These are phyloP conservation scores for Hyperopisus bebe DNA, from an alignment of 2,113 vertebrate species.

Conservation along the genomic window DNA sequence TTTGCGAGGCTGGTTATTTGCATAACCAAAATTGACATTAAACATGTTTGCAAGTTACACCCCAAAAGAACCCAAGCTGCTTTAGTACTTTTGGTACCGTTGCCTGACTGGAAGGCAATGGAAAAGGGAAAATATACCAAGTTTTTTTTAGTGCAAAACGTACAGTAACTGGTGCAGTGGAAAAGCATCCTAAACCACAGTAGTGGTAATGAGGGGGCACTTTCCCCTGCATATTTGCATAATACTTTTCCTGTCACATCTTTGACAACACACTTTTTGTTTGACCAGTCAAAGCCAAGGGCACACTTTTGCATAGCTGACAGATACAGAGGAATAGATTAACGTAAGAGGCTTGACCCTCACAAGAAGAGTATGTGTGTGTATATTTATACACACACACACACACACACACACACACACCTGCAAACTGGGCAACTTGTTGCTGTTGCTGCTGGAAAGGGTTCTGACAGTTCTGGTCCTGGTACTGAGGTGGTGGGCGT, in stretches of 20 bases:
- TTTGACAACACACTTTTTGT: not conserved
- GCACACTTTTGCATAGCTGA: not conserved
- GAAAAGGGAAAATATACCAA: not conserved
- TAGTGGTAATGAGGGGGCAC: not conserved
- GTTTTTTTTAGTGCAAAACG: not conserved
- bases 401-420: slow-evolving; percentile 39
- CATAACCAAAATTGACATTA: not conserved
- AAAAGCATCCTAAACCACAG: not conserved
- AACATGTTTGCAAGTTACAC: not conserved
- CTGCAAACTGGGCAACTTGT: slow-evolving; percentile 77
- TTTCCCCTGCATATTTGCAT: not conserved
- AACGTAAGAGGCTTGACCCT: not conserved
- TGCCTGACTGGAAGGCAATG: not conserved
- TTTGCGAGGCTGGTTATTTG: not conserved
- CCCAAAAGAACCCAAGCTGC: not conserved
- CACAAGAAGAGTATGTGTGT: not conserved
- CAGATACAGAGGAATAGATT: not conserved
- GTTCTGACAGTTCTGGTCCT: slow-evolving; percentile 80
- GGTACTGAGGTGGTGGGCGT: slow-evolving; percentile 89
- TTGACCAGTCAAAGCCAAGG: not conserved
- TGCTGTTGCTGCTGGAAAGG: slow-evolving; percentile 73
- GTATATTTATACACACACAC: no score
- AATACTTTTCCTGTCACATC: not conserved
- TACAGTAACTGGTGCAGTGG: not conserved
- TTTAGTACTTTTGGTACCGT: not conserved